phyloP scores from a whole-genome alignment of 2,797 vertebrate species.

The Hemitrygon akajei region DNA sequence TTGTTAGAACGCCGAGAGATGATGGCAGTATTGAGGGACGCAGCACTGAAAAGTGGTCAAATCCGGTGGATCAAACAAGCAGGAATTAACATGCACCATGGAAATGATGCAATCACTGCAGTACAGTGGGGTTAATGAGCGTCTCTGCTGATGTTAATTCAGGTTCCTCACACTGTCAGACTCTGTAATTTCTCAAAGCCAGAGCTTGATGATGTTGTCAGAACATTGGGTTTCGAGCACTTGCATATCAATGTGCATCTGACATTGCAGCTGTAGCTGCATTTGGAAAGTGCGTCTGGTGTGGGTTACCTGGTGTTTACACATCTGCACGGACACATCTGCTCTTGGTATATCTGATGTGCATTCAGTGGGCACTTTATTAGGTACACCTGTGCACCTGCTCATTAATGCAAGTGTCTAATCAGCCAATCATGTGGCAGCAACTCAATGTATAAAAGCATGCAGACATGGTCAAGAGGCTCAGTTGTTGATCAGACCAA shows the following conservation, averaged over 20 bases:
- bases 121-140: slow-evolving; percentile 19
- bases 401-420: too few relatives aligned
- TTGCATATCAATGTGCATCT: not conserved
- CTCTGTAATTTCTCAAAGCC: slow-evolving; percentile 30
- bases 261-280: too few relatives aligned
- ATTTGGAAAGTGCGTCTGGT: not conserved
- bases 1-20: not conserved
- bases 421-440: too few relatives aligned
- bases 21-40: not conserved
- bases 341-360: not conserved
- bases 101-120: not conserved
- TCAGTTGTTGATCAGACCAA: too few relatives aligned
- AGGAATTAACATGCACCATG: slow-evolving; percentile 20
- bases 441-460: too few relatives aligned
- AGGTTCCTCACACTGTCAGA: not conserved
- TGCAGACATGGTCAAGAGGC: too few relatives aligned
- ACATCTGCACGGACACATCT: not conserved
- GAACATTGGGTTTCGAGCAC: too few relatives aligned
- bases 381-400: too few relatives aligned
- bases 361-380: too few relatives aligned
- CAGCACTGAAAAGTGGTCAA: not conserved
- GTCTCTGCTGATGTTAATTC: slow-evolving; percentile 34
- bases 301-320: not conserved
- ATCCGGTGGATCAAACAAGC: not conserved
- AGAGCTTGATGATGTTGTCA: not conserved